A percentile compares a stretch with the other conserved stretches of the same genome.
These are phyloP conservation scores for Drosophila phalerata DNA, from an alignment of 2,888 invertebrate species.

Conservation along the genomic window DNA sequence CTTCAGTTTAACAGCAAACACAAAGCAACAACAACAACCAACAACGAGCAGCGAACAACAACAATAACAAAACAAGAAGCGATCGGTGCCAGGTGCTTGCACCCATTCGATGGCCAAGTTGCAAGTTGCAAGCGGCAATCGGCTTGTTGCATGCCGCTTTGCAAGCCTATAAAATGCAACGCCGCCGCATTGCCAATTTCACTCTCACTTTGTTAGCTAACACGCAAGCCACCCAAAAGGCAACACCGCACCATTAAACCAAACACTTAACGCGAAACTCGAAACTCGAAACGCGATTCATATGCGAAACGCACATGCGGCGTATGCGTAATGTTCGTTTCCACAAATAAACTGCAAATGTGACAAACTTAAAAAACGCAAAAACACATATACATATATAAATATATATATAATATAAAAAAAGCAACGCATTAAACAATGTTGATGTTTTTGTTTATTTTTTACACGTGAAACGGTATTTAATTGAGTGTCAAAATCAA, in stretches of 20 bases:
- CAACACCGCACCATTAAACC: conserved; percentile 10
- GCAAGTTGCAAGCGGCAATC: conserved; percentile 27
- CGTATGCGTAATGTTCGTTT: conserved; percentile 47
- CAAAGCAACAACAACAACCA: conserved; percentile 5
- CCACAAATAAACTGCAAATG: conserved; percentile 27
- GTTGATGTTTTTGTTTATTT: conserved; percentile 37
- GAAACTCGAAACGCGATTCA: conserved; percentile 34
- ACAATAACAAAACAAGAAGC: conserved; percentile 17
- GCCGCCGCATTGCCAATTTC: conserved; percentile 72
- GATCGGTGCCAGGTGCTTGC: conserved; percentile 67
- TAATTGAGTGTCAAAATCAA: conserved; percentile 50
- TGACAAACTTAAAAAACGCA: conserved; percentile 8
- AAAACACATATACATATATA: neutral
- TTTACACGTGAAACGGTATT: conserved; percentile 34
- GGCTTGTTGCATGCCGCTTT: conserved; percentile 26
- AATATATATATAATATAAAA: conserved; percentile 5
- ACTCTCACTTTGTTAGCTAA: conserved; percentile 80
- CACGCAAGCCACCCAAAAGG: conserved; percentile 46
- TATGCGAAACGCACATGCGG: conserved; percentile 31
- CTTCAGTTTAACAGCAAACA: conserved; percentile 8
- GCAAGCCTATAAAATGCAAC: conserved; percentile 76
- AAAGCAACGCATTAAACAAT: conserved; percentile 15
- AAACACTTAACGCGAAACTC: neutral
- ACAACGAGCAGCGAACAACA: conserved; percentile 3
- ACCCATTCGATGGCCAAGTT: conserved; percentile 46